These are phyloP conservation scores for Turritopsis dohrnii DNA, from an alignment of 30 jellyfish, hydroid and myxozoan genomes.

Conservation along the genomic window DNA sequence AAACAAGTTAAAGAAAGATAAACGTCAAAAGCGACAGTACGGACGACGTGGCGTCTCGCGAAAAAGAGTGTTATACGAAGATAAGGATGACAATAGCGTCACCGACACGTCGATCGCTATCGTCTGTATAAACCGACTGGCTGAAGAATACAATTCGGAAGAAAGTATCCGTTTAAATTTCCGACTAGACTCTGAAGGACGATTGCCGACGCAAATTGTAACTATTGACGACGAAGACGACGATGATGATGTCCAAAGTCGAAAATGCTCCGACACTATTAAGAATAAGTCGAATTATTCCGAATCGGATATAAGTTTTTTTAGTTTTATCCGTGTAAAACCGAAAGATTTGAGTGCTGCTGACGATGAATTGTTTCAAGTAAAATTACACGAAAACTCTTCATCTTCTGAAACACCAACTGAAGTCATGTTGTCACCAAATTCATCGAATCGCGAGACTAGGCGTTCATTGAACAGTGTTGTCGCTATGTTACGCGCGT, in stretches of 20 bases:
- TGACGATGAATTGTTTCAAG: constrained; percentile 55
- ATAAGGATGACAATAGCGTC: background rate
- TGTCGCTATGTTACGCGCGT: constrained; percentile 42
- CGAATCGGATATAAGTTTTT: constrained; percentile 53
- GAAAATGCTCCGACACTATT: background rate
- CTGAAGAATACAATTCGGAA: constrained; percentile 74
- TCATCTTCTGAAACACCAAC: background rate
- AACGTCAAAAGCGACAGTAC: constrained; percentile 22
- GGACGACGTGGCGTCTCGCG: constrained; percentile 47
- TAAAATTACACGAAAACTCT: constrained; percentile 22
- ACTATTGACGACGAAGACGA: constrained; percentile 92
- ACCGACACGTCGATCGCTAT: constrained; percentile 81
- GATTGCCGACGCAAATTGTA: constrained; percentile 57
- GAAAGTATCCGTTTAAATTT: constrained; percentile 46
- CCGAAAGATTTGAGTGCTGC: constrained; percentile 59
- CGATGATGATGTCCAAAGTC: constrained; percentile 20
- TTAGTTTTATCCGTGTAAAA: constrained; percentile 52
- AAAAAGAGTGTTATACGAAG: constrained; percentile 28
- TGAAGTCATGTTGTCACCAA: constrained; percentile 6
- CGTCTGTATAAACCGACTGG: constrained; percentile 76
- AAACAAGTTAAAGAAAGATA: constrained; percentile 40
- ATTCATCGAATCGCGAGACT: constrained; percentile 10
- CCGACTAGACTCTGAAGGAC: constrained; percentile 60
- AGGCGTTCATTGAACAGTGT: constrained; percentile 38
- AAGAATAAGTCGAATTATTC: constrained; percentile 15